Evolutionary conservation across 2,797 vertebrate genomes (phyloP), one percentile per base, ranked within the genome.

Genomic region (Vespertilio murinus): DNA sequence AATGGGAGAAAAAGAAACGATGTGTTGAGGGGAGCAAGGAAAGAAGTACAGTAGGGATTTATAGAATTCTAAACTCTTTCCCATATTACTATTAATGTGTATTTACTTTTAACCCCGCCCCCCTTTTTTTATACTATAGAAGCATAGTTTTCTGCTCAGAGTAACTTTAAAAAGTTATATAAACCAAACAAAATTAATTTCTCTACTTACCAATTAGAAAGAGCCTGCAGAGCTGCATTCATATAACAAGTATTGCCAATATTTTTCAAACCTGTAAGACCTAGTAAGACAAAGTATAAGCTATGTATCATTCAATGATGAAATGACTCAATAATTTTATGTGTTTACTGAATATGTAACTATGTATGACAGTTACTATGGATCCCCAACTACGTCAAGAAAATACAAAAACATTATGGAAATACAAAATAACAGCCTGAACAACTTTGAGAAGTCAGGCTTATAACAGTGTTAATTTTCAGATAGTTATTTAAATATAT

Each of bases 171-270:
- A 87, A 90, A 90, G 23, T 47, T 70, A 54, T 6, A 75, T n/a
- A 78, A 79, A 59, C 3, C 74, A 75, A 75, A 33, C 30, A 79
- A 74, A 90, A 86, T 17, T 69, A 52, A 92, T 45, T 88, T 88
- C 2, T 81, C 40, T 73, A 64, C 99, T 98, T 98, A 99, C 99
- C 99, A 99, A 97, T 99, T 99, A 91, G 99, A 99, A 97, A 99
- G 99, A 67, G 99, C 99, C 97, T 99, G 99, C 69, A 99, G 98
- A 94, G 99, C 99, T 49, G 99, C 99, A 90, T 99, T 99, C 99
- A 99, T 99, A 96, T 99, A 99, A 98, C 99, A 99, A 95, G 99
- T 99, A 98, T 99, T 99, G 74, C 99, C 99, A 61, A 99, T 99
- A 98, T 99, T 99, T 98, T 99, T 99, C 98, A 99, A 98, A 75